These are phyloP conservation scores for Thecophora atra DNA, from an alignment of 2,888 invertebrate species.

Conservation along the genomic window DNA sequence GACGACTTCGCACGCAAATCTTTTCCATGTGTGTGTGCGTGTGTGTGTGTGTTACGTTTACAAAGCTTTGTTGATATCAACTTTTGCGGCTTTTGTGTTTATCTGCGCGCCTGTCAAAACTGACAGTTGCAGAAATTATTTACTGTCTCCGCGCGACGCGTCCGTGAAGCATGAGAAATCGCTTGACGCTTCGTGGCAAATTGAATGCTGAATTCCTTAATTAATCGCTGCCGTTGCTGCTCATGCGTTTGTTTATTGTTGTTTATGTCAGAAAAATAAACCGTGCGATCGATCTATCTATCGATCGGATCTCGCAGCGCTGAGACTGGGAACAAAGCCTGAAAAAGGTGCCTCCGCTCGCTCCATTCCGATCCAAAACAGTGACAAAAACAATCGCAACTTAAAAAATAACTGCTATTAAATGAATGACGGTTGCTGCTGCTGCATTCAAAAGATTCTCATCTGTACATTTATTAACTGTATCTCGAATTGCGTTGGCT, in stretches of 20 bases:
- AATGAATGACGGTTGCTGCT: constrained; percentile 13
- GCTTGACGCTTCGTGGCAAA: constrained; percentile 18
- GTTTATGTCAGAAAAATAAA: constrained; percentile 28
- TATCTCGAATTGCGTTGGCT: constrained; percentile 8
- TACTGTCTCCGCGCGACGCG: constrained; percentile 11
- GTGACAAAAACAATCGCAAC: constrained; percentile 10
- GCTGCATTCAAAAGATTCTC: constrained; percentile 20
- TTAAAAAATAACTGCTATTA: constrained; percentile 12
- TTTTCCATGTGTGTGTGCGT: too few relatives aligned
- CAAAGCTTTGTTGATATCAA: not conserved
- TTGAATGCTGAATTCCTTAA: constrained; percentile 16
- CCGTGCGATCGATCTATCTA: constrained; percentile 23
- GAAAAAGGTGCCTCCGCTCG: constrained; percentile 3
- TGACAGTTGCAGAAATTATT: constrained; percentile 27
- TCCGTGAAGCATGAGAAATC: not conserved
- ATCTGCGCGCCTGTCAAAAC: constrained; percentile 27
- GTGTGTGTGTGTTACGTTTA: not conserved
- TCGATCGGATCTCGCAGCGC: constrained; percentile 4
- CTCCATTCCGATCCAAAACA: not conserved
- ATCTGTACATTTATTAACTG: constrained; percentile 26
- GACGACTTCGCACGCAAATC: too few relatives aligned
- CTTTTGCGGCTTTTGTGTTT: not conserved
- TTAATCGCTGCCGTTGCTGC: constrained; percentile 25
- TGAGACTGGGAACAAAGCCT: not conserved
- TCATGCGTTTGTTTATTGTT: constrained; percentile 30